A percentile compares a stretch with the other conserved stretches of the same genome.
phyloP scores from a whole-genome alignment of 2,113 vertebrate species.

The Elephantulus edwardii region DNA sequence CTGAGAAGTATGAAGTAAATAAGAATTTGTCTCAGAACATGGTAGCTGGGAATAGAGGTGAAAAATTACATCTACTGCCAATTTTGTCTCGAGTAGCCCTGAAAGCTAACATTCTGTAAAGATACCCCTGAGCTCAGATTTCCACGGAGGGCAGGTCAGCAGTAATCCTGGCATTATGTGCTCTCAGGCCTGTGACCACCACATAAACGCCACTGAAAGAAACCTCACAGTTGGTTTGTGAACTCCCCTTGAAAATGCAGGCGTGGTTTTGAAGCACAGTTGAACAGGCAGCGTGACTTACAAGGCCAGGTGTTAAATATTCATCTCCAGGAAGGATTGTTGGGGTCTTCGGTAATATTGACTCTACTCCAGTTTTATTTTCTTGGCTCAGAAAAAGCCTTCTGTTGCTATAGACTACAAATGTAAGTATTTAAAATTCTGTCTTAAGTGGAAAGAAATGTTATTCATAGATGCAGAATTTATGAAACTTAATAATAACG shows the following conservation, averaged over 20 bases:
- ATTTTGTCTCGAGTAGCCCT: slow-evolving; percentile 60
- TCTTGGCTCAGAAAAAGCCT: slow-evolving; percentile 8
- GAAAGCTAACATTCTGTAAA: slow-evolving; percentile 69
- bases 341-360: slow-evolving; percentile 41
- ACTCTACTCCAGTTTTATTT: slow-evolving; percentile 26
- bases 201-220: slow-evolving; percentile 52
- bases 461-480: background rate
- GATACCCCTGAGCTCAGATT: slow-evolving; percentile 63
- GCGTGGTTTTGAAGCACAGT: background rate
- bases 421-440: background rate
- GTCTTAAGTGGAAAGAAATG: background rate
- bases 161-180: slow-evolving; percentile 65
- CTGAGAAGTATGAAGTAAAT: slow-evolving; percentile 47
- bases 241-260: slow-evolving; percentile 41
- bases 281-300: background rate
- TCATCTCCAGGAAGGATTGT: slow-evolving; percentile 50
- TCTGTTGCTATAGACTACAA: background rate
- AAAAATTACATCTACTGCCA: slow-evolving; percentile 66
- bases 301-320: slow-evolving; percentile 55
- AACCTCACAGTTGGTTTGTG: slow-evolving; percentile 26
- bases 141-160: slow-evolving; percentile 61
- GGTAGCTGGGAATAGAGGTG: slow-evolving; percentile 62
- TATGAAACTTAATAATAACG: slow-evolving; percentile 11
- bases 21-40: slow-evolving; percentile 67
- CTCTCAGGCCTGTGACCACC: slow-evolving; percentile 69